Evolutionary conservation across 2,113 vertebrate genomes (phyloP).

Genomic region (Gymnogyps californianus): DNA sequence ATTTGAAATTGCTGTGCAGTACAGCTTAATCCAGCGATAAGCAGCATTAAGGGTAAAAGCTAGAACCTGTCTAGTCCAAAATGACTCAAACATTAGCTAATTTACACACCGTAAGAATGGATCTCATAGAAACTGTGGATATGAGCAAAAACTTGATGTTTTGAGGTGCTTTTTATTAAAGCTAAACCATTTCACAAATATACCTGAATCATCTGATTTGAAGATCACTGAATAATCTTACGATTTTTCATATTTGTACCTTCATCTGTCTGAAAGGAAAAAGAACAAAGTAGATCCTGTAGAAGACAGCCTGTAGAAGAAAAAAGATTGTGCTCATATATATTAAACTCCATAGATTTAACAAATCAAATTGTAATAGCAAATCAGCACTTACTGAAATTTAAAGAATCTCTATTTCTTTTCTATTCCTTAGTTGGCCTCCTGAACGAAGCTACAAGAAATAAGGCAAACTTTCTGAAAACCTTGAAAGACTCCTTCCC

Average conservation of each 20-base stretch:
- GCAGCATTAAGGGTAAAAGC: not conserved
- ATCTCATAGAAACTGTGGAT: not conserved
- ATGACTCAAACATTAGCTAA: not conserved
- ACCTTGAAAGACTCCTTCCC: not conserved
- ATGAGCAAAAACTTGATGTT: not conserved
- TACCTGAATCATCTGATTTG: not conserved
- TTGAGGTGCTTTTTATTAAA: not conserved
- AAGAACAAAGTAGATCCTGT: not conserved
- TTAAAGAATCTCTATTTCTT: not conserved
- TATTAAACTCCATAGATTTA: not conserved
- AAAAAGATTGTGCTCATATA: not conserved
- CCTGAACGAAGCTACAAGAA: not conserved
- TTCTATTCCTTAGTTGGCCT: not conserved
- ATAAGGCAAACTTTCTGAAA: not conserved
- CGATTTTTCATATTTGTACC: not conserved
- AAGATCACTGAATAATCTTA: not conserved
- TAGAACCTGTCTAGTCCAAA: not conserved
- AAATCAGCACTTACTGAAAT: not conserved
- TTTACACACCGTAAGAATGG: not conserved
- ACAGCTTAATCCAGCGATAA: not conserved
- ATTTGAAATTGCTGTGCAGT: not conserved
- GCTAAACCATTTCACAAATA: not conserved
- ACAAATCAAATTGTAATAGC: not conserved
- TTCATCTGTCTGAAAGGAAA: not conserved
- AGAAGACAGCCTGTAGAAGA: not conserved